Conservation (phyloP, 2,113 vertebrate genomes). For the Grantiella picta region DNA sequence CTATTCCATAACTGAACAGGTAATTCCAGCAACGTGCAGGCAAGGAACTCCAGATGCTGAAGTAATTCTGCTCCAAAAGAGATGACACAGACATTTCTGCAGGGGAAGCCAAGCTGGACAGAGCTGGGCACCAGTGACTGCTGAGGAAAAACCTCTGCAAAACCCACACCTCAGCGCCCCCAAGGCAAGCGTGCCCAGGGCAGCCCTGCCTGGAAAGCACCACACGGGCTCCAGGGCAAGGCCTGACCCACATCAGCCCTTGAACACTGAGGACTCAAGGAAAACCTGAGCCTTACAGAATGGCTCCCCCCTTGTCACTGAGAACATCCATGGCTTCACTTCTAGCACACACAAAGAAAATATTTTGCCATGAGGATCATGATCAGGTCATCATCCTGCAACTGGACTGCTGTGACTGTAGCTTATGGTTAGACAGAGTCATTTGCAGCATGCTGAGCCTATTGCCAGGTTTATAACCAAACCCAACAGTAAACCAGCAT, state of each 20-base stretch:
- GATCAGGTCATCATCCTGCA: not conserved
- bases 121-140: not conserved
- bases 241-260: too few relatives aligned
- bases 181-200: not conserved
- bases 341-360: not conserved
- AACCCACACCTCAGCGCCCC: fast-evolving
- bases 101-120: not conserved
- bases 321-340: not conserved
- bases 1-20: not conserved
- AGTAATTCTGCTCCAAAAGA: not conserved
- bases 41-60: not conserved
- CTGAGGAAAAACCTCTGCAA: not conserved
- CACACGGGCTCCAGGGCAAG: fast-evolving
- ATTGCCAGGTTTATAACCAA: not conserved
- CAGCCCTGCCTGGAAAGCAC: fast-evolving
- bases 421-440: not conserved
- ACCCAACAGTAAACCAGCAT: not conserved
- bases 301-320: fast-evolving
- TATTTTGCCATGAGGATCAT: fast-evolving
- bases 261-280: not conserved
- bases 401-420: not conserved
- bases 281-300: not conserved
- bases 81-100: not conserved
- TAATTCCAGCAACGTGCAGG: fast-evolving
- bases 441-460: not conserved